Percentiles rank a stretch among this genome's conserved stretches.
Conservation (phyloP, 1,140 invertebrate genomes). For the Heliconius hermathena region DNA sequence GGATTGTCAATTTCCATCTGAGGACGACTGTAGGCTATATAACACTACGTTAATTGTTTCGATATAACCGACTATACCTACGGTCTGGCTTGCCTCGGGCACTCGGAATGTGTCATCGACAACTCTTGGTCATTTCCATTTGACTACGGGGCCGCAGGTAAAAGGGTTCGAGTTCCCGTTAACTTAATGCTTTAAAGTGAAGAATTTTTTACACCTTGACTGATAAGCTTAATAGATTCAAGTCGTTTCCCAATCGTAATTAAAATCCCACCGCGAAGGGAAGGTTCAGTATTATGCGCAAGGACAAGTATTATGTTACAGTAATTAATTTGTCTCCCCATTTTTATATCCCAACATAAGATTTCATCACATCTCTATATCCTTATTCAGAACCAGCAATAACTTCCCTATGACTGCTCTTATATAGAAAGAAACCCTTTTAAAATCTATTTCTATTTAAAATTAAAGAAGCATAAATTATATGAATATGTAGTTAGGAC, state of each 20-base stretch:
- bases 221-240: not conserved
- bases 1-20: no score
- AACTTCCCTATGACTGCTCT: slow-evolving; percentile 30
- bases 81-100: no score
- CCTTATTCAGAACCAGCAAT: slow-evolving; percentile 32
- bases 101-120: no score
- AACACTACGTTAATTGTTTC: no score
- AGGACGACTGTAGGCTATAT: no score
- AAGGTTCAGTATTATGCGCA: no score
- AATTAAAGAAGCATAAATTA: slow-evolving; percentile 39
- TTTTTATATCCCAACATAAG: slow-evolving; percentile 15
- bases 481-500: slow-evolving; percentile 43
- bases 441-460: slow-evolving; percentile 38
- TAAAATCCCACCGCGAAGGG: not conserved
- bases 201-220: not conserved
- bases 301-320: not conserved
- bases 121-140: no score
- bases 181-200: not conserved
- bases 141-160: no score
- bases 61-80: no score
- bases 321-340: slow-evolving; percentile 4
- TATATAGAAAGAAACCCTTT: slow-evolving; percentile 33
- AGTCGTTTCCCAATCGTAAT: not conserved
- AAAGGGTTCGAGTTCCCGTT: not conserved
- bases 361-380: slow-evolving; percentile 26